A percentile compares a stretch with the other conserved stretches of the same genome.
phyloP scores from a whole-genome alignment of 1,140 invertebrate species.

The Microplitis mediator region DNA sequence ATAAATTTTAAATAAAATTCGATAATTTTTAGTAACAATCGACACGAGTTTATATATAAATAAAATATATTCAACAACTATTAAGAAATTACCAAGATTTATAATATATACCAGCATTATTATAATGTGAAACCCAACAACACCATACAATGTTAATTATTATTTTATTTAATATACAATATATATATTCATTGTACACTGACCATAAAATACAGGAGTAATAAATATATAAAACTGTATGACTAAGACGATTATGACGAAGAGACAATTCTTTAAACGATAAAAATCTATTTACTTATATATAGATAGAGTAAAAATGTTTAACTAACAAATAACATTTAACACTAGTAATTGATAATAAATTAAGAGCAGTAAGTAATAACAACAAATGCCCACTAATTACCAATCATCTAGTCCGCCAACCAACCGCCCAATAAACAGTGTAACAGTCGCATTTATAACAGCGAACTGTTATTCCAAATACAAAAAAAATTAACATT shows the following conservation, averaged over 20 bases:
- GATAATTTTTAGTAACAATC: constrained; percentile 27
- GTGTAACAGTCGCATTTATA: constrained; percentile 6
- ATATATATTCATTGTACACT: too few relatives aligned
- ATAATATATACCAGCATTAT: too few relatives aligned
- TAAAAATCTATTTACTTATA: too few relatives aligned
- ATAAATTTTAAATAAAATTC: not conserved
- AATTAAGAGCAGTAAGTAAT: constrained; percentile 1
- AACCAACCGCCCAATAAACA: constrained; percentile 32
- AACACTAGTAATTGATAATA: not conserved
- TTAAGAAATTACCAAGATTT: too few relatives aligned
- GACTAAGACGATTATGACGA: too few relatives aligned
- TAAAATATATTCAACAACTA: not conserved
- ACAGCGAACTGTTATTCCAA: not conserved
- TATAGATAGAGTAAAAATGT: too few relatives aligned
- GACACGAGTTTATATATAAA: not conserved
- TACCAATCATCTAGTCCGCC: constrained; percentile 29
- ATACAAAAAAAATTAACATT: not conserved
- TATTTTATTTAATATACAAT: too few relatives aligned
- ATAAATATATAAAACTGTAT: too few relatives aligned
- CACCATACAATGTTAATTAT: too few relatives aligned
- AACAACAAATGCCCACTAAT: constrained; percentile 25
- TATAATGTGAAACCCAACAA: too few relatives aligned
- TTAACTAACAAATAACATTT: not conserved
- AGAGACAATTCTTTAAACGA: too few relatives aligned
- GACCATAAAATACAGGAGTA: too few relatives aligned